Evolutionary conservation across 2,797 vertebrate genomes (phyloP).

Genomic region (Sebastiscus tertius): DNA sequence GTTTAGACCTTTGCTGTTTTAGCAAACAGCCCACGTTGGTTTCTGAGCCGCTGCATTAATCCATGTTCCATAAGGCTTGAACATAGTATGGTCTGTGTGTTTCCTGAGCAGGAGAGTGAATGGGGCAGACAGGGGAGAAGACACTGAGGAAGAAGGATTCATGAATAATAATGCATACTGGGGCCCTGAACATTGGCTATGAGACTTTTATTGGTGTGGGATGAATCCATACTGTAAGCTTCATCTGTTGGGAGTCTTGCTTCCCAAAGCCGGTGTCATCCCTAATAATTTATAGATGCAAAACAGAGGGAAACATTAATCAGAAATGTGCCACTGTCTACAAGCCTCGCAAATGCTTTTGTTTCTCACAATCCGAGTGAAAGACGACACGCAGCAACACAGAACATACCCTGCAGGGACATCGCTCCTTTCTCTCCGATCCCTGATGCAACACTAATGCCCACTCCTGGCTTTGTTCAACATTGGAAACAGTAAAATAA

Average conservation of each 20-base stretch:
- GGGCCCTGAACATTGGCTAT: constrained; percentile 35
- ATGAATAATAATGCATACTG: constrained; percentile 64
- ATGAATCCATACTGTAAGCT: constrained; percentile 67
- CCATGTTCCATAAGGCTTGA: constrained; percentile 24
- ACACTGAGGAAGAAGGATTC: constrained; percentile 31
- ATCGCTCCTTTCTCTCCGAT: neutral
- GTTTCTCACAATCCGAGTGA: constrained; percentile 31
- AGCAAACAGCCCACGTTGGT: neutral
- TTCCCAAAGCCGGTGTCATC: constrained; percentile 58
- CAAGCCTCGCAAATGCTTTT: constrained; percentile 26
- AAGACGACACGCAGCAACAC: constrained; percentile 19
- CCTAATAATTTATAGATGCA: constrained; percentile 59
- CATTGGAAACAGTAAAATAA: constrained; percentile 8
- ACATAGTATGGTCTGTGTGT: constrained; percentile 6
- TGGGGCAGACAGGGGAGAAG: constrained; percentile 10
- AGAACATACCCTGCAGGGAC: constrained; percentile 29
- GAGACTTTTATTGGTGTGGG: constrained; percentile 51
- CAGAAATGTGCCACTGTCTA: constrained; percentile 41
- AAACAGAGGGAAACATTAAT: constrained; percentile 60
- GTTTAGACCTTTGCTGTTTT: constrained; percentile 14
- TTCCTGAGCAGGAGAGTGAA: constrained; percentile 34
- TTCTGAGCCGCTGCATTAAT: constrained; percentile 44
- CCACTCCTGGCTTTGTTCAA: constrained; percentile 13
- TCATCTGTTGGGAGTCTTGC: constrained; percentile 54
- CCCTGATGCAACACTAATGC: constrained; percentile 4